Evolutionary conservation across 2,797 vertebrate species (phyloP).

Genomic region (Melanogrammus aeglefinus): DNA sequence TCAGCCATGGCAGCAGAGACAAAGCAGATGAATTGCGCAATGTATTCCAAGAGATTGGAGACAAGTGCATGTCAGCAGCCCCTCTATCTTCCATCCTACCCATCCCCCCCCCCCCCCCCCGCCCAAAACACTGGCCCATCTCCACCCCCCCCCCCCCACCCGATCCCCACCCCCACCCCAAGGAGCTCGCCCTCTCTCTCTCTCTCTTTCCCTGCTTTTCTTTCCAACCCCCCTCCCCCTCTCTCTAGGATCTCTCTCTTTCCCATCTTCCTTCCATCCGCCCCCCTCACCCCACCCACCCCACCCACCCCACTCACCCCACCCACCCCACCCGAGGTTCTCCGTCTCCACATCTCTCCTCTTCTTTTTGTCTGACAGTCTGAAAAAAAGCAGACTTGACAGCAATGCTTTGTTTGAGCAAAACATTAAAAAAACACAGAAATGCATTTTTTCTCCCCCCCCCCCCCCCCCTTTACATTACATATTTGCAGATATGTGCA

Average conservation of each 20-base stretch:
- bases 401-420: slow-evolving; percentile 77
- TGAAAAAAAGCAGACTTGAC: slow-evolving; percentile 74
- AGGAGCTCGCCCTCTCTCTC: slow-evolving; percentile 4
- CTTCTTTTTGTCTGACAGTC: slow-evolving; percentile 76
- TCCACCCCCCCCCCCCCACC: not conserved
- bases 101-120: slow-evolving; percentile 63
- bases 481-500: slow-evolving; percentile 61
- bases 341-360: slow-evolving; percentile 17
- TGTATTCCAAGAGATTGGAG: slow-evolving; percentile 99
- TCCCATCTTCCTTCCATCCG: slow-evolving; percentile 23
- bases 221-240: slow-evolving; percentile 54
- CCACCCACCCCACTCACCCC: not conserved
- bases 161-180: not conserved
- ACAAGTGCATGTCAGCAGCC: slow-evolving; percentile 92
- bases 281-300: not conserved
- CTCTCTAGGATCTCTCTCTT: slow-evolving; percentile 22
- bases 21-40: slow-evolving; percentile 99
- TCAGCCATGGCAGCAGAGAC: slow-evolving; percentile 98
- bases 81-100: slow-evolving; percentile 67
- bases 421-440: slow-evolving; percentile 73
- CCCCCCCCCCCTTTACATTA: slow-evolving; percentile 53
- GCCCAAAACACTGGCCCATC: not conserved
- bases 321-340: not conserved
- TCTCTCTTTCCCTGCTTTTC: not conserved
- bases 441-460: slow-evolving; percentile 63